phyloP scores from a whole-genome alignment of 1,140 invertebrate genomes.

The Zeugodacus cucurbitae region DNA sequence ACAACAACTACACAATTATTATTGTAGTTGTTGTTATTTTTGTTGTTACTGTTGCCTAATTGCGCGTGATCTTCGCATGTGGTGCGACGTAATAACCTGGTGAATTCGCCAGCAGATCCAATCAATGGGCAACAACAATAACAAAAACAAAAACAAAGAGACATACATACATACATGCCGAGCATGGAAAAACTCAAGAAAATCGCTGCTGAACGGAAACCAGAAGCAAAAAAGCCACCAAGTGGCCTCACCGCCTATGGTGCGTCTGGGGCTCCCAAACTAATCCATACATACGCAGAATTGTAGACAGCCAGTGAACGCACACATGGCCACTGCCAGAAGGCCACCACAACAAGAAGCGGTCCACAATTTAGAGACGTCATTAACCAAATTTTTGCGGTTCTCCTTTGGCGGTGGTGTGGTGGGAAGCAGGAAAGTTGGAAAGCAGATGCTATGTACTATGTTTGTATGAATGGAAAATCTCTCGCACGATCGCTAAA shows the following conservation, averaged over 20 bases:
- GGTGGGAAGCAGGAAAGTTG: background rate
- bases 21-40: background rate
- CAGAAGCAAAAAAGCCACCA: background rate
- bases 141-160: background rate
- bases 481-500: background rate
- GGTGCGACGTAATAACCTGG: background rate
- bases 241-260: background rate
- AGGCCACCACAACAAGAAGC: background rate
- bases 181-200: background rate
- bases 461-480: background rate
- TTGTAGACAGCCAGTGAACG: background rate
- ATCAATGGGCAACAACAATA: background rate
- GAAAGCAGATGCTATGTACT: background rate
- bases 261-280: background rate
- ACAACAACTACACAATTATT: background rate
- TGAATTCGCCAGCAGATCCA: background rate
- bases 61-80: background rate
- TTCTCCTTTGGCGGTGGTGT: background rate
- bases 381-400: background rate
- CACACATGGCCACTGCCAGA: constrained; percentile 7
- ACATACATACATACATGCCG: background rate
- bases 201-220: background rate
- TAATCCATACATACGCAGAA: background rate
- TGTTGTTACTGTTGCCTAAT: background rate
- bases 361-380: background rate